These are phyloP conservation scores for Penaeus vannamei DNA, from an alignment of 1,140 invertebrate species.

Conservation along the genomic window DNA sequence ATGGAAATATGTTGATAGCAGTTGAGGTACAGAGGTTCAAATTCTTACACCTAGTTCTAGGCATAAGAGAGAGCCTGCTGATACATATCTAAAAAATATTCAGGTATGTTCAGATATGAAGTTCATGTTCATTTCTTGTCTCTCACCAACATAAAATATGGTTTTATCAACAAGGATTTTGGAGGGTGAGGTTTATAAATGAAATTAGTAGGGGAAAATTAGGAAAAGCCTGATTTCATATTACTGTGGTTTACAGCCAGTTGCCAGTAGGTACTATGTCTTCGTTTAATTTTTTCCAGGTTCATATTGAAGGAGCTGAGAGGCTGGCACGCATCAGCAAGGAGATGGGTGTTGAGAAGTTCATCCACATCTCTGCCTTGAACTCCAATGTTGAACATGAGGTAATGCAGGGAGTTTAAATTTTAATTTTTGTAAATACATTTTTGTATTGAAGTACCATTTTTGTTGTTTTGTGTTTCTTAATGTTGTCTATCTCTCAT, in stretches of 20 bases:
- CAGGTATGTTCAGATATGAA: too few species aligned
- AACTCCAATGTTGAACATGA: conserved; percentile 80
- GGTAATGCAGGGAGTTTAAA: conserved; percentile 71
- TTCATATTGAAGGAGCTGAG: conserved; percentile 79
- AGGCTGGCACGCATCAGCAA: conserved; percentile 82
- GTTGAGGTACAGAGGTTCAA: too few species aligned
- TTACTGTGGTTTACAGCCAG: not conserved
- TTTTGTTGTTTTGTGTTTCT: not conserved
- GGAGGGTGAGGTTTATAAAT: too few species aligned
- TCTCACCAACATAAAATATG: too few species aligned
- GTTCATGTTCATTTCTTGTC: too few species aligned
- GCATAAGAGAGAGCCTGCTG: too few species aligned
- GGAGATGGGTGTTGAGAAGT: conserved; percentile 84
- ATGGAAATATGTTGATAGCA: too few species aligned
- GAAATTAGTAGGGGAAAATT: too few species aligned
- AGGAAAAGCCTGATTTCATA: too few species aligned
- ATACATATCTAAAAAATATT: too few species aligned
- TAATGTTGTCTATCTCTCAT: not conserved
- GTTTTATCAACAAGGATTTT: too few species aligned
- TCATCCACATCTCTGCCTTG: conserved; percentile 88
- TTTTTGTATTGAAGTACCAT: not conserved
- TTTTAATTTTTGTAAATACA: not conserved
- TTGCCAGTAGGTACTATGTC: not conserved
- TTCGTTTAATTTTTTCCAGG: conserved; percentile 27
- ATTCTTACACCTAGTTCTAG: too few species aligned